Base-by-base conservation (phyloP, 2,888 invertebrate species). In the Clitarchus hookeri region DNA sequence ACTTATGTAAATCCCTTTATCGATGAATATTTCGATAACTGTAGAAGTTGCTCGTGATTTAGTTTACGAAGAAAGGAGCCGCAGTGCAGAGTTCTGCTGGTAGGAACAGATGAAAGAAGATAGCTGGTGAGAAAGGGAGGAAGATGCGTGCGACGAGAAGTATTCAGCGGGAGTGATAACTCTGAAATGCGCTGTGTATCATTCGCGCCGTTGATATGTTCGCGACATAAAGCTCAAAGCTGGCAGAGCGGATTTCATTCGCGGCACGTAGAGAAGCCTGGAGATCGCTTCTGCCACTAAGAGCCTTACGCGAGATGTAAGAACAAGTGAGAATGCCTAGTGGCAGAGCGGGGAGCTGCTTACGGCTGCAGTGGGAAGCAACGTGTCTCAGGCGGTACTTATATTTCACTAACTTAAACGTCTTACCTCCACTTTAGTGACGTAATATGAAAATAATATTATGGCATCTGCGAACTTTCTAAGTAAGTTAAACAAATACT, bases 291-390 rank as follows among this genome's bases (percentile, higher is more conserved):
- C 48, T 48, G 48, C 12, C 48, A 48, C 65, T 65, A 65, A 65
- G 65, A 6, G 65, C 65, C 65, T 65, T 65, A 65, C 65, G 65
- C 65, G 65, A 65, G 65, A 65, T 65, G 65, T 65, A 65, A 65
- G 65, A 65, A 65, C 65, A 65, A 65, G 6, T 65, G 65, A 65
- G 16, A 65, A 65, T n/a, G n/a, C 3, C 65, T 65, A 6, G 65
- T 4, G 23, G 8, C 65, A n/a, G n/a, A 65, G 65, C 65, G n/a
- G 23, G 3, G 65, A 19, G 65, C 11, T 65, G 6, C 65, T 65
- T 65, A 65, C 11, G 2, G 3, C 16, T 48, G 4, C 16, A 48
- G 11, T 8, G 16, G 48, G 48, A 48, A 2, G 48, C 48, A 48
- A 16, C 11, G 48, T 48, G 12, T 16, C 3, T 8, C 48, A 48